Percentiles rank a stretch among this genome's conserved stretches.
Conservation (phyloP, 2,797 vertebrate species). For the Rallus crepitans region DNA sequence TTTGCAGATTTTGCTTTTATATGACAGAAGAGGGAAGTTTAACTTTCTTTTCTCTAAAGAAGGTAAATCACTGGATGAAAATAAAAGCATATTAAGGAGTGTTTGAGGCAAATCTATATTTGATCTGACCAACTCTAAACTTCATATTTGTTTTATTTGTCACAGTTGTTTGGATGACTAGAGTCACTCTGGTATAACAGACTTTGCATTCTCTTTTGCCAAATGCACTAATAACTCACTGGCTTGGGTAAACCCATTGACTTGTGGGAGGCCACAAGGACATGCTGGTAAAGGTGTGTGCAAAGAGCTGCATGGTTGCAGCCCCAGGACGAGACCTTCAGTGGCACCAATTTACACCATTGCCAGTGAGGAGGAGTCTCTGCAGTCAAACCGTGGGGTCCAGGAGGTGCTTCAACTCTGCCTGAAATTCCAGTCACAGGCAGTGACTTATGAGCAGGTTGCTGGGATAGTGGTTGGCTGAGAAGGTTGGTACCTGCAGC, state of each 20-base stretch:
- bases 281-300: neutral
- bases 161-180: neutral
- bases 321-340: neutral
- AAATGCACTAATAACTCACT: neutral
- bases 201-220: neutral
- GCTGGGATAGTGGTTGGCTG: neutral
- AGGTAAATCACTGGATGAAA: neutral
- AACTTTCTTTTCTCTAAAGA: neutral
- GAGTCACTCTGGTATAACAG: neutral
- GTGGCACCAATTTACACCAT: neutral
- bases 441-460: neutral
- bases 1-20: neutral
- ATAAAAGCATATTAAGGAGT: neutral
- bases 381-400: fast-evolving
- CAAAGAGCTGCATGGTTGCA: neutral
- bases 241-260: neutral
- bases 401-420: neutral
- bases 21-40: neutral
- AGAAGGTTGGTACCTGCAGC: neutral
- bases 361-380: neutral
- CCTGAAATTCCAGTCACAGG: neutral
- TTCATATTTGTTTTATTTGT: neutral
- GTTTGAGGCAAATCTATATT: neutral
- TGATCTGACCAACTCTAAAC: neutral
- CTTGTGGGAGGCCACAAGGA: neutral